Conservation (phyloP, 2,113 vertebrate species). For the Cyprinodon brontotheroides region DNA sequence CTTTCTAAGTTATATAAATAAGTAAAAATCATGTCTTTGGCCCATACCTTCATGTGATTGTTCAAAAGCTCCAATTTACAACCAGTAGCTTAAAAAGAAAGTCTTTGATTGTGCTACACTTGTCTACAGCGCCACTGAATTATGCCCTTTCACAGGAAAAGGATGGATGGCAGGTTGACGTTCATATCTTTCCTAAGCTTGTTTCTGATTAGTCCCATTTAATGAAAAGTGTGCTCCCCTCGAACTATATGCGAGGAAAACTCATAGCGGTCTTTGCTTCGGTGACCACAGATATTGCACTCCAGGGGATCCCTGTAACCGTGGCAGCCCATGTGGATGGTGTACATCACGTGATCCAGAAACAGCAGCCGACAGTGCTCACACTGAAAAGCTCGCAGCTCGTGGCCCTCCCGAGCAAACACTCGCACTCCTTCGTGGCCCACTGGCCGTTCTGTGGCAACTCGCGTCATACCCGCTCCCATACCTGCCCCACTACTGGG, state of each 20-base stretch:
- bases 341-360: slow-evolving; percentile 99
- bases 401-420: slow-evolving; percentile 92
- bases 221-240: slow-evolving; percentile 97
- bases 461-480: slow-evolving; percentile 31
- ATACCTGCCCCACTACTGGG: slow-evolving; percentile 75
- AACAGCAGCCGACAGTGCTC: slow-evolving; percentile 97
- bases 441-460: slow-evolving; percentile 62
- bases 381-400: slow-evolving; percentile 94
- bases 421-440: slow-evolving; percentile 91
- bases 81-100: slow-evolving; percentile 68
- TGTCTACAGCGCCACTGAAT: slow-evolving; percentile 44
- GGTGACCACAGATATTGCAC: slow-evolving; percentile 99
- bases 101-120: slow-evolving; percentile 73
- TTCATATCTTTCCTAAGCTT: slow-evolving; percentile 35
- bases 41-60: slow-evolving; percentile 80
- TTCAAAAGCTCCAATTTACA: slow-evolving; percentile 62
- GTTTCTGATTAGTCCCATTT: slow-evolving; percentile 45
- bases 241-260: slow-evolving; percentile 99
- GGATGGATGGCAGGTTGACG: slow-evolving; percentile 41
- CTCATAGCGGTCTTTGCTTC: slow-evolving; percentile 98
- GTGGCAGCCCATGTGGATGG: slow-evolving; percentile 99
- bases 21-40: slow-evolving; percentile 73
- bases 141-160: slow-evolving; percentile 33
- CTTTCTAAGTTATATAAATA: slow-evolving; percentile 56
- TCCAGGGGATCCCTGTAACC: slow-evolving; percentile 98